A percentile compares a stretch with the other conserved stretches of the same genome.
Evolutionary conservation across 2,113 vertebrate genomes (phyloP).

Genomic region (Bucco capensis): DNA sequence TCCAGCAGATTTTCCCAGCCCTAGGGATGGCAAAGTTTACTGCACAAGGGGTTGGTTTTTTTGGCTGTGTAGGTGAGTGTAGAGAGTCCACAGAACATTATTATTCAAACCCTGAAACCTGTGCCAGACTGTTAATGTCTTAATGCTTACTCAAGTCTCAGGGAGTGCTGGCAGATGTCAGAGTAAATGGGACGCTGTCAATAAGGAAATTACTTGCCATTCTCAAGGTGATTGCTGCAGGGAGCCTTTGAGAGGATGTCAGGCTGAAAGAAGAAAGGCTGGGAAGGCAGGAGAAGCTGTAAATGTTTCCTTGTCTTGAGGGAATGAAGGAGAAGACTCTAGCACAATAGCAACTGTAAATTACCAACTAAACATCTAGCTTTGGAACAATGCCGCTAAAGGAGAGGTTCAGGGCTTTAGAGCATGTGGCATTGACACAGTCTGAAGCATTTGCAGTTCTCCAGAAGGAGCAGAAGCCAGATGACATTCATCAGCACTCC

Average conservation of each 20-base stretch:
- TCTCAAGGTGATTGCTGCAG: slow-evolving; percentile 60
- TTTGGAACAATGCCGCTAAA: neutral
- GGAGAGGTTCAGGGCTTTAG: neutral
- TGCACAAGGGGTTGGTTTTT: neutral
- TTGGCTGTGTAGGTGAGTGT: neutral
- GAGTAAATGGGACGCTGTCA: slow-evolving; percentile 73
- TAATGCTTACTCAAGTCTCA: slow-evolving; percentile 77
- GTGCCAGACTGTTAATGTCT: slow-evolving; percentile 71
- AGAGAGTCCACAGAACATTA: slow-evolving; percentile 27
- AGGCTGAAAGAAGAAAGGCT: slow-evolving; percentile 23
- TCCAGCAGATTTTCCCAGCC: neutral
- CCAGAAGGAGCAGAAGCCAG: neutral
- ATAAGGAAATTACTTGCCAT: slow-evolving; percentile 71
- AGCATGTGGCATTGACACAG: neutral
- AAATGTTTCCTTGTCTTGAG: neutral
- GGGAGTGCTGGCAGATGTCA: slow-evolving; percentile 72
- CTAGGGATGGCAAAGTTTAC: neutral
- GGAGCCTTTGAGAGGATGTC: slow-evolving; percentile 57
- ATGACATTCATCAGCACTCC: neutral
- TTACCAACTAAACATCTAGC: neutral
- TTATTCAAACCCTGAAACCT: slow-evolving; percentile 63
- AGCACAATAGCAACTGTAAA: neutral
- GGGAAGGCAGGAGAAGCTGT: neutral
- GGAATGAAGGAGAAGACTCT: neutral
- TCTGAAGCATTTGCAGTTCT: neutral